A percentile compares a stretch with the other conserved stretches of the same genome.
phyloP scores from a whole-genome alignment of 2,113 vertebrate genomes.

The Sylvietta virens region DNA sequence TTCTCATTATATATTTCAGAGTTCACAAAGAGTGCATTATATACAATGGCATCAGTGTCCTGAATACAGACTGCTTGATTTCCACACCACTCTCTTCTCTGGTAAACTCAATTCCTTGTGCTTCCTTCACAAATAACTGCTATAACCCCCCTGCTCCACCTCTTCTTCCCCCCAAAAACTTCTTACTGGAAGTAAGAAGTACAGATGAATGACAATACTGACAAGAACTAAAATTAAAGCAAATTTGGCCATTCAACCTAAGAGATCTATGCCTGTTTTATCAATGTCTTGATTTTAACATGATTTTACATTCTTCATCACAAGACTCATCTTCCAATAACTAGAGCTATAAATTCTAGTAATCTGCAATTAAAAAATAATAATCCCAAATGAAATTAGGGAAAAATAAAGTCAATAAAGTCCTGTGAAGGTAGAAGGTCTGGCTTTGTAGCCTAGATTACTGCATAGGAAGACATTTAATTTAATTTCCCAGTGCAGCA shows the following conservation, averaged over 20 bases:
- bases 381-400: not conserved
- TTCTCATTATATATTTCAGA: not conserved
- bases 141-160: fast-evolving
- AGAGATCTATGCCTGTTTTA: not conserved
- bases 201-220: not conserved
- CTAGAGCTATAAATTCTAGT: not conserved
- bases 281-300: not conserved
- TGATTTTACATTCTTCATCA: not conserved
- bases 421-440: not conserved
- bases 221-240: not conserved
- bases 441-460: not conserved
- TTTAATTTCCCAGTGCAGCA: not conserved
- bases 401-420: not conserved
- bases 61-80: not conserved
- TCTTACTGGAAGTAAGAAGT: not conserved
- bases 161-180: not conserved
- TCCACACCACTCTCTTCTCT: not conserved
- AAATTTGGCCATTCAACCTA: not conserved
- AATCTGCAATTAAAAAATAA: not conserved
- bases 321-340: not conserved
- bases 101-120: not conserved
- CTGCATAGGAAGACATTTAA: not conserved
- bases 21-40: not conserved
- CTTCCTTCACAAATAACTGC: not conserved
- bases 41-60: not conserved